Base-by-base conservation (phyloP, 1,140 invertebrate genomes). In the Calycopis cecrops region DNA sequence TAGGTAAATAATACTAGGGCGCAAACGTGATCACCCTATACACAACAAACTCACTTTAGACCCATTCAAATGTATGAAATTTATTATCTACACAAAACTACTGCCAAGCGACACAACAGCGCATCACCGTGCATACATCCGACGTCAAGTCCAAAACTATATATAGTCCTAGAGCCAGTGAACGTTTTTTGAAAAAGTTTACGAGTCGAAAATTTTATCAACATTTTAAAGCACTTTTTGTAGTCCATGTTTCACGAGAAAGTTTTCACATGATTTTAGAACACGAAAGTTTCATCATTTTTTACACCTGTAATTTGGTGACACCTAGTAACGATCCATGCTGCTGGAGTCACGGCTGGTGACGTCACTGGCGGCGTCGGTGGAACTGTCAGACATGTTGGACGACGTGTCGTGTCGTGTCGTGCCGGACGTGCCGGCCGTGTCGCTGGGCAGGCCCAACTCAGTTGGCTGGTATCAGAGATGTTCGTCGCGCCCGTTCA, bases 401-500 rank as follows among this genome's bases (percentile, higher is more conserved):
- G 52, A 35, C 48, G 52, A 48, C 49, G 49, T 57, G 51, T 63
- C 78, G 79, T 88, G 62, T 12, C 16, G 55, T 89, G 76, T 53
- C 89, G 89, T 52, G 57, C 60, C 64, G 47, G 62, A 55, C 21
- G 65, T 63, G 55, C 38, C 55, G 9, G 59, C 50, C 35, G 59
- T 37, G 62, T 67, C 66, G 35, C 57, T 58, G 37, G 64, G 63
- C 49, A 71, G 54, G 55, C 69, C 73, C 44, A 68, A 58, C 18
- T 71, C 79, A 28, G 79, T 72, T 57, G 71, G 67, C 63, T 78
- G 76, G 69, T 80, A 85, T 89, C 89, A 92, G 59, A 92, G 87
- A 54, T 92, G 91, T 78, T 93, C 92, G 84, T 93, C 92, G 42
- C 91, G 92, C 17, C 93, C 88, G 71, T 94, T 94, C 47, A 97